Conservation (phyloP, 2,113 vertebrate genomes). For the Semicossyphus pulcher region DNA sequence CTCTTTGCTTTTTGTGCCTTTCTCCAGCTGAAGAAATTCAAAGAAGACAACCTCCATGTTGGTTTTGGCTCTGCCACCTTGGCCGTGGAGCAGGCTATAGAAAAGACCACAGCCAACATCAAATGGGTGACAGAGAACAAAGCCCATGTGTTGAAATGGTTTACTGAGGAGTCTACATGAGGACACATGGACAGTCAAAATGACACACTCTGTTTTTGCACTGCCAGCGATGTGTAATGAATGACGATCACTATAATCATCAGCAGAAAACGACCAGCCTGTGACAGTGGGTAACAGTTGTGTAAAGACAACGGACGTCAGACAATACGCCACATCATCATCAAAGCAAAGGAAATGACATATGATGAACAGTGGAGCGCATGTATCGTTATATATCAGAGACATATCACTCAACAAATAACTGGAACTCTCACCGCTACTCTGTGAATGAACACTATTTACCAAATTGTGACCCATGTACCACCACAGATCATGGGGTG, state of each 20-base stretch:
- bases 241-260: constrained; percentile 18
- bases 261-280: background rate
- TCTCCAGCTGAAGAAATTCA: constrained; percentile 89
- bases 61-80: constrained; percentile 91
- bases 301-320: background rate
- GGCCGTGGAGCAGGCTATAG: constrained; percentile 91
- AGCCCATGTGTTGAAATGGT: constrained; percentile 83
- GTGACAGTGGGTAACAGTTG: background rate
- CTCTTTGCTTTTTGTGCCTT: constrained; percentile 5
- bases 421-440: background rate
- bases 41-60: constrained; percentile 79
- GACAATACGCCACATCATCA: background rate
- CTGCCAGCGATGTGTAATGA: constrained; percentile 3
- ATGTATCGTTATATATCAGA: background rate
- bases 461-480: too few species aligned
- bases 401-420: background rate
- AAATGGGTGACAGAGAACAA: constrained; percentile 89
- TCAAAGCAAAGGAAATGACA: background rate
- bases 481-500: too few species aligned
- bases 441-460: background rate
- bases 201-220: background rate
- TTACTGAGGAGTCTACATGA: constrained; percentile 60
- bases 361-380: background rate
- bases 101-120: constrained; percentile 89
- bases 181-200: background rate